phyloP scores from a whole-genome alignment of 2,888 invertebrate genomes.

The Chloroclysta siterata region DNA sequence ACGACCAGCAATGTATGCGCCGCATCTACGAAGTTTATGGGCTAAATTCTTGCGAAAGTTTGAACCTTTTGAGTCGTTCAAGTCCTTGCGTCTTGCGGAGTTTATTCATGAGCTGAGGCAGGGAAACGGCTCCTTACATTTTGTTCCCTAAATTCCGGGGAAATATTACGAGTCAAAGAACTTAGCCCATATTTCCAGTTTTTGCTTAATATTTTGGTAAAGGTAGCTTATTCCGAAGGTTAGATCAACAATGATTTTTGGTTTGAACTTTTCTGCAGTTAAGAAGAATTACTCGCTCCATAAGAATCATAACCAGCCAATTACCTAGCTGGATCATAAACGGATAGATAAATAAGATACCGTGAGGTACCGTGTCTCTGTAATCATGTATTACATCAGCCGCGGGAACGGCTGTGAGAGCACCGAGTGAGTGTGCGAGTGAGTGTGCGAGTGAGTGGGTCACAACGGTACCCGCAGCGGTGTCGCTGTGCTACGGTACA shows the following conservation, averaged over 20 bases:
- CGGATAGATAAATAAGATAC: too few species aligned
- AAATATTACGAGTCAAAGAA: background rate
- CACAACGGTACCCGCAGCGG: constrained; percentile 72
- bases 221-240: too few species aligned
- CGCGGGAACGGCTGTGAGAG: background rate
- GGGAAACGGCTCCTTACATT: background rate
- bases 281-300: too few species aligned
- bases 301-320: too few species aligned
- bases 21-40: constrained; percentile 1
- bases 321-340: too few species aligned
- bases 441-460: constrained; percentile 47
- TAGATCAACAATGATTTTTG: too few species aligned
- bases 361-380: background rate
- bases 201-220: background rate
- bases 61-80: constrained; percentile 7
- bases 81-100: constrained; percentile 4
- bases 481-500: constrained; percentile 26
- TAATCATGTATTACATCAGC: constrained; percentile 14
- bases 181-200: background rate
- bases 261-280: too few species aligned
- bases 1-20: constrained; percentile 3
- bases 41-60: constrained; percentile 10
- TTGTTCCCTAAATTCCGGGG: background rate
- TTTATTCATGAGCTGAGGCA: background rate
- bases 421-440: background rate